These are phyloP conservation scores for Rotaria magnacalcarata DNA, from an alignment of 2,888 invertebrate species.

Conservation along the genomic window DNA sequence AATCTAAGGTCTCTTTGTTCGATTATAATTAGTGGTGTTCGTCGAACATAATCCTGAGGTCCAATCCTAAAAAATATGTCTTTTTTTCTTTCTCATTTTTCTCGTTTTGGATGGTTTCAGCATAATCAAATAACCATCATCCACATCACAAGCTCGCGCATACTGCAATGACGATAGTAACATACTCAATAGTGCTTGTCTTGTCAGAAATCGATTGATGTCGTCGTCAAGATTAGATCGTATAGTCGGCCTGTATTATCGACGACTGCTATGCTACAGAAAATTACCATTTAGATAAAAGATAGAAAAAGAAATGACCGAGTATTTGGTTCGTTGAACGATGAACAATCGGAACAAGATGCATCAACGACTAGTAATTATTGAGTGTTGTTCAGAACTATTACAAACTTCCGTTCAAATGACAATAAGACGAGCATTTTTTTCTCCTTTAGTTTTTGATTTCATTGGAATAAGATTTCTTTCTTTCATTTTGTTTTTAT, in stretches of 20 bases:
- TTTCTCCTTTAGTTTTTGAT: background rate
- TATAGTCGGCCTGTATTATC: background rate
- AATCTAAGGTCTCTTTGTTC: conserved; percentile 21
- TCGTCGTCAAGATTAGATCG: conserved; percentile 29
- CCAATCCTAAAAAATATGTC: conserved; percentile 17
- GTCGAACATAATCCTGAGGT: background rate
- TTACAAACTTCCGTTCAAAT: conserved; percentile 22
- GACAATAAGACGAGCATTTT: conserved; percentile 25
- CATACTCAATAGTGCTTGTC: conserved; percentile 18
- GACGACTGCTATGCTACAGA: conserved; percentile 18
- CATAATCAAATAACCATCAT: conserved; percentile 26
- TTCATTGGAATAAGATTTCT: conserved; percentile 13
- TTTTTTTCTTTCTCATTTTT: conserved; percentile 15
- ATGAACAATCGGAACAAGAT: conserved; percentile 26
- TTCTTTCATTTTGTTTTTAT: background rate
- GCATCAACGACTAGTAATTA: conserved; percentile 22
- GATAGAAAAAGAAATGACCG: background rate
- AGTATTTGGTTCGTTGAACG: conserved; percentile 22
- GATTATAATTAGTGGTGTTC: conserved; percentile 17
- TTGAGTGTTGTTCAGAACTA: conserved; percentile 26
- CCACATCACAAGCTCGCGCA: background rate
- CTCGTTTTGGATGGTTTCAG: conserved; percentile 6
- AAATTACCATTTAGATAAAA: conserved; percentile 31
- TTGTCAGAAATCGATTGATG: conserved; percentile 29
- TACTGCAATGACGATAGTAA: background rate